Evolutionary conservation across 2,888 invertebrate species (phyloP).

Genomic region (Morpho helenor): DNA sequence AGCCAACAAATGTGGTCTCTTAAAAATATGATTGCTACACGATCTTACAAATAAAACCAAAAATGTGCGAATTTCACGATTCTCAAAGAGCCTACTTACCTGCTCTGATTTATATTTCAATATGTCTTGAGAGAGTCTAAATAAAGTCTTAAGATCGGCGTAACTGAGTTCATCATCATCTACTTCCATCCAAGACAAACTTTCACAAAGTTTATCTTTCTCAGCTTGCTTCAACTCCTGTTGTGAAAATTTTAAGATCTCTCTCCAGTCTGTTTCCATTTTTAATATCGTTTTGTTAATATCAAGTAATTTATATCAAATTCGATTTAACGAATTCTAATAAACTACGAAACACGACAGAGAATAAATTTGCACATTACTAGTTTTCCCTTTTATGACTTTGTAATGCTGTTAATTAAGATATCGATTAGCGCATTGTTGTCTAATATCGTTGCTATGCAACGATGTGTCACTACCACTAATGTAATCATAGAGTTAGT

Average conservation of each 20-base stretch:
- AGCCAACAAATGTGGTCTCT: too few relatives aligned
- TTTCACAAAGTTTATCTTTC: slow-evolving; percentile 82
- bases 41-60: too few relatives aligned
- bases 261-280: slow-evolving; percentile 79
- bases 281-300: slow-evolving; percentile 29
- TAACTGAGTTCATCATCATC: slow-evolving; percentile 78
- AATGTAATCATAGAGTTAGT: too few relatives aligned
- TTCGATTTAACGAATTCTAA: too few relatives aligned
- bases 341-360: too few relatives aligned
- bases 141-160: slow-evolving; percentile 75
- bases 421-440: slow-evolving; percentile 1
- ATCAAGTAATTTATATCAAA: neutral
- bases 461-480: slow-evolving; percentile 30
- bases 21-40: too few relatives aligned
- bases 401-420: neutral
- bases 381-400: too few relatives aligned
- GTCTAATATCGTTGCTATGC: slow-evolving; percentile 44
- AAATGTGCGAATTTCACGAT: too few relatives aligned
- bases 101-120: slow-evolving; percentile 84
- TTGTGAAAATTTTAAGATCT: slow-evolving; percentile 75
- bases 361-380: too few relatives aligned
- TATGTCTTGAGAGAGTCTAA: slow-evolving; percentile 82
- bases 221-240: slow-evolving; percentile 78
- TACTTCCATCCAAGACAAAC: slow-evolving; percentile 80
- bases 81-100: slow-evolving; percentile 48